A percentile compares a stretch with the other conserved stretches of the same genome.
Conservation (phyloP, 2,113 vertebrate genomes). For the Semnopithecus entellus region DNA sequence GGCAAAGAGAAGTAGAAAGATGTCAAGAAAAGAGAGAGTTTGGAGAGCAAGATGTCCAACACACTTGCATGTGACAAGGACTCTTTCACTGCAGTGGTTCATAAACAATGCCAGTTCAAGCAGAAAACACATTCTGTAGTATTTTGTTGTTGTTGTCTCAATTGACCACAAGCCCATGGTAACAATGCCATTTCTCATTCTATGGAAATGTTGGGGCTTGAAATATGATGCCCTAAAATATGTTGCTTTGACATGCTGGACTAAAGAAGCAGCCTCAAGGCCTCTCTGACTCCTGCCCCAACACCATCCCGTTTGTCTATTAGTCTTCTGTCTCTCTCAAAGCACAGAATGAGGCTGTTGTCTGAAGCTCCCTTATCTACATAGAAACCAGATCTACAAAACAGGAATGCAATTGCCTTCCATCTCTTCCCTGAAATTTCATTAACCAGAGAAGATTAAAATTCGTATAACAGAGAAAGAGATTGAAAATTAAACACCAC, state of each 20-base stretch:
- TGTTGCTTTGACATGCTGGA: background rate
- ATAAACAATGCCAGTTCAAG: background rate
- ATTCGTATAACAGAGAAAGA: background rate
- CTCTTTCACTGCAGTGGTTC: background rate
- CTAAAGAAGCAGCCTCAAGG: background rate
- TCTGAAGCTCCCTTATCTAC: background rate
- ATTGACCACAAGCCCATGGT: background rate
- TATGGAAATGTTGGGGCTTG: background rate
- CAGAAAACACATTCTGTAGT: background rate
- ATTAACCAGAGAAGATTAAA: background rate
- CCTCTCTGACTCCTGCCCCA: background rate
- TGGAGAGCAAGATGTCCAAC: background rate
- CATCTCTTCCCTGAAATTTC: background rate
- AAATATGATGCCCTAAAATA: background rate
- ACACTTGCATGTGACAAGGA: background rate
- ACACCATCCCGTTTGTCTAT: background rate
- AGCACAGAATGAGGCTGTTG: background rate
- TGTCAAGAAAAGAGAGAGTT: background rate
- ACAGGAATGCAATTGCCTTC: background rate
- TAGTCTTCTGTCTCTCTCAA: background rate
- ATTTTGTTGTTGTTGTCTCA: background rate
- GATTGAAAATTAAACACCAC: background rate
- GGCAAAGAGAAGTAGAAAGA: background rate
- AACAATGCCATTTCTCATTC: background rate
- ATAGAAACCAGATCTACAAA: background rate